Evolutionary conservation across 2,888 invertebrate species (phyloP).

Genomic region (Timandra comae): DNA sequence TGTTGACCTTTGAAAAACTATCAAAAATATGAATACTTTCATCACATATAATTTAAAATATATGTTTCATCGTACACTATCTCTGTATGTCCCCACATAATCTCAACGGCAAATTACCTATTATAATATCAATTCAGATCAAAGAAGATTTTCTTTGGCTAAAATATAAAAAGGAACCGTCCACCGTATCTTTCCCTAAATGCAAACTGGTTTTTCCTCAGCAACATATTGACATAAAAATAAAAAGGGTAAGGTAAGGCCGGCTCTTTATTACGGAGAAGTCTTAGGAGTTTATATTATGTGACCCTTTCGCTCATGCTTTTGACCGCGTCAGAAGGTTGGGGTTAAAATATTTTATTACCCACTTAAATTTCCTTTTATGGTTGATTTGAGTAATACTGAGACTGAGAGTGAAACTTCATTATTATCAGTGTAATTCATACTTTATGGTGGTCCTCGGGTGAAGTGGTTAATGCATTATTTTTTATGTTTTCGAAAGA

Average conservation of each 20-base stretch:
- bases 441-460: not conserved
- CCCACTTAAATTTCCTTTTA: constrained; percentile 5
- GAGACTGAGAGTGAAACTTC: constrained; percentile 1
- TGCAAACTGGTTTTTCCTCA: constrained; percentile 17
- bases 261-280: constrained; percentile 19
- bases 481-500: no score
- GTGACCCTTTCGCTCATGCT: constrained; percentile 18
- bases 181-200: constrained; percentile 9
- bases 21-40: no score
- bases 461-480: no score
- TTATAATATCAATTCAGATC: no score
- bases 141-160: no score
- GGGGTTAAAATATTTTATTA: constrained; percentile 18
- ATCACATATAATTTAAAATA: no score
- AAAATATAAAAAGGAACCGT: no score
- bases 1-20: no score
- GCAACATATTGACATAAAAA: constrained; percentile 24
- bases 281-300: constrained; percentile 16
- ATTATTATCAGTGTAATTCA: constrained; percentile 1
- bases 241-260: constrained; percentile 21
- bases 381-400: constrained; percentile 1
- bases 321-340: constrained; percentile 17
- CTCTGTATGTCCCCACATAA: no score
- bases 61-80: no score
- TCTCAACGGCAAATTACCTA: no score